Conservation (phyloP, 2,888 invertebrate genomes). For the Diploptera punctata region DNA sequence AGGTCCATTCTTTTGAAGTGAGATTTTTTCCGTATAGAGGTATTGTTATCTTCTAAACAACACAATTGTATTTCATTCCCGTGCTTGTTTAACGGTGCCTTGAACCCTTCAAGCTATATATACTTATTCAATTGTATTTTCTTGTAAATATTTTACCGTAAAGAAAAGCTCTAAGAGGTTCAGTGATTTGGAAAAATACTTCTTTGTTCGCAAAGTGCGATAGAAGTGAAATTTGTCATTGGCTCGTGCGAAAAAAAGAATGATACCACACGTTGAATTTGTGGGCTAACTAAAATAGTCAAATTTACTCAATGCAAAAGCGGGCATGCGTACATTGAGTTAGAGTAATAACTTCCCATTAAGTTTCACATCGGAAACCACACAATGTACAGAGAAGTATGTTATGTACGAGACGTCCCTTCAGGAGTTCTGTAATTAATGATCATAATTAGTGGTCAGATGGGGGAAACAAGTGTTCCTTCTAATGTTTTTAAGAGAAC, state of each 20-base stretch:
- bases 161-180: not conserved
- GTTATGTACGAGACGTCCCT: conserved; percentile 13
- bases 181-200: conserved; percentile 7
- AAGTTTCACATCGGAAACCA: not conserved
- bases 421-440: conserved; percentile 23
- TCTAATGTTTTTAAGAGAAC: not conserved
- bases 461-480: conserved; percentile 14
- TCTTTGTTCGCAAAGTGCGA: conserved; percentile 13
- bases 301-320: conserved; percentile 4
- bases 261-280: not conserved
- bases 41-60: not conserved
- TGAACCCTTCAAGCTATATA: not conserved
- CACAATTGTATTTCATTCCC: not conserved
- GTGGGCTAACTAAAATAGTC: conserved; percentile 5
- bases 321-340: conserved; percentile 14
- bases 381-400: conserved; percentile 6
- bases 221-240: conserved; percentile 1
- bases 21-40: not conserved
- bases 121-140: not conserved
- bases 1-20: not conserved
- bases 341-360: not conserved
- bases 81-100: not conserved
- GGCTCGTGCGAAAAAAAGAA: conserved; percentile 9
- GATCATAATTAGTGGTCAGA: conserved; percentile 27
- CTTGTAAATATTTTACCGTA: not conserved